Percentiles rank a stretch among this genome's conserved stretches.
phyloP scores from a whole-genome alignment of 2,888 invertebrate species.

The Patella depressa region DNA sequence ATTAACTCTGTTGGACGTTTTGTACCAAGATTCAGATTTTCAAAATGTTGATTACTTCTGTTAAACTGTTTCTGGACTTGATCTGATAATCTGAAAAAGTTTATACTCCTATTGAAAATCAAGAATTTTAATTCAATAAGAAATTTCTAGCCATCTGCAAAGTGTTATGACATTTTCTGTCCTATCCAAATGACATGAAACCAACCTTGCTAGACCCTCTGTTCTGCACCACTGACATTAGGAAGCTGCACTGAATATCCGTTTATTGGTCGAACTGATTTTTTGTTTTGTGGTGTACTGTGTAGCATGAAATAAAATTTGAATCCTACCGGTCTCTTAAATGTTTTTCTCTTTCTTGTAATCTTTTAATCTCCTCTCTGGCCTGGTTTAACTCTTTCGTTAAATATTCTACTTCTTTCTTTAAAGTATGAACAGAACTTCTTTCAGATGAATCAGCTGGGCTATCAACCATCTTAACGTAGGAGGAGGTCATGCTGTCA shows the following conservation, averaged over 20 bases:
- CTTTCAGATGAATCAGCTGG: background rate
- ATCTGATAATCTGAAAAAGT: slow-evolving; percentile 61
- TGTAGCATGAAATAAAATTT: too few species aligned
- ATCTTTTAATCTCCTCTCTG: slow-evolving; percentile 66
- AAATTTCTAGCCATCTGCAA: too few species aligned
- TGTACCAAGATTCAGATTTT: slow-evolving; percentile 65
- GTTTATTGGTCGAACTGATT: too few species aligned
- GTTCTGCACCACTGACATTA: too few species aligned
- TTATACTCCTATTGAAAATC: background rate
- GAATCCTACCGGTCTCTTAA: slow-evolving; percentile 69
- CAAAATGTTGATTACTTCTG: slow-evolving; percentile 61
- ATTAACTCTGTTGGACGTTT: slow-evolving; percentile 75
- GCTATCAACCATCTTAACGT: background rate
- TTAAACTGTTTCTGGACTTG: slow-evolving; percentile 61
- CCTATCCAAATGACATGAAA: too few species aligned
- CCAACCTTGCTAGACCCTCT: too few species aligned
- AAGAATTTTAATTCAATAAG: background rate
- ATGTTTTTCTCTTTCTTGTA: slow-evolving; percentile 72
- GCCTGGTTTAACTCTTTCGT: slow-evolving; percentile 72
- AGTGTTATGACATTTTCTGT: too few species aligned
- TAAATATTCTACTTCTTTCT: slow-evolving; percentile 71
- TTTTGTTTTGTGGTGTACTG: too few species aligned
- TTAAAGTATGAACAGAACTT: slow-evolving; percentile 27
- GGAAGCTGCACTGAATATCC: too few species aligned
- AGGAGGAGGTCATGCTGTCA: background rate